Base-by-base conservation (phyloP, 2,888 invertebrate species). In the Apodemia hepburni region DNA sequence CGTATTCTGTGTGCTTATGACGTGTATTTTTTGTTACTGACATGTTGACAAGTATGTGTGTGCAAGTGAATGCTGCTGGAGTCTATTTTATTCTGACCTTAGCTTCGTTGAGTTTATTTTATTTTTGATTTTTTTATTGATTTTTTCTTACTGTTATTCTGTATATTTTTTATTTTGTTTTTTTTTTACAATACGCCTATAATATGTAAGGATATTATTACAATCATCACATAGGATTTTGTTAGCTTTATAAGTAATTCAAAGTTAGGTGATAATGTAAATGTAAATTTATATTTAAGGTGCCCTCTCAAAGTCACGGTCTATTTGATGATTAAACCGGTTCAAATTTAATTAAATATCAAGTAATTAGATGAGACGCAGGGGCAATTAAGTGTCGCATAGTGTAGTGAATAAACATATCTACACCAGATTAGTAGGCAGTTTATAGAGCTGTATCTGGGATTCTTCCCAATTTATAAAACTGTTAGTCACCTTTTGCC, bases 271-370 rank as follows among this genome's bases (percentile, higher is more conserved):
- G 15, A 2, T 42, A 15, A 15, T 12, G 4, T 15, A 0, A 42
- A 42, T 42, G 45, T 45, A 45, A n/a, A n/a, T 45, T 45, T 45
- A 45, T 45, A n/a, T 45, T 45, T 45, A 45, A n/a, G 45, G 45
- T 45, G 15, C n/a, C 45, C n/a, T 45, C 45, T n/a, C 6, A 0
- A 12, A 45, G 45, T n/a, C 45, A 45, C 45, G 45, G 45, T 45
- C 45, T n/a, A 45, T 45, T 45, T 45, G n/a, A 45, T n/a, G n/a
- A 38, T 45, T 12, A n/a, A 45, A 45, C 45, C 45, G 45, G 45
- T 22, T 22, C 22, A 22, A 22, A 22, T 22, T 22, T 22, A 61
- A 35, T 18, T 15, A 45, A 15, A 45, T 45, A n/a, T 45, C 45
- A 45, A 45, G 45, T 45, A n/a, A 45, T 45, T 45, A n/a, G 45